A percentile compares a stretch with the other conserved stretches of the same genome.
These are phyloP conservation scores for Lasioglossum villosulum DNA, from an alignment of 2,888 invertebrate species.

Conservation along the genomic window DNA sequence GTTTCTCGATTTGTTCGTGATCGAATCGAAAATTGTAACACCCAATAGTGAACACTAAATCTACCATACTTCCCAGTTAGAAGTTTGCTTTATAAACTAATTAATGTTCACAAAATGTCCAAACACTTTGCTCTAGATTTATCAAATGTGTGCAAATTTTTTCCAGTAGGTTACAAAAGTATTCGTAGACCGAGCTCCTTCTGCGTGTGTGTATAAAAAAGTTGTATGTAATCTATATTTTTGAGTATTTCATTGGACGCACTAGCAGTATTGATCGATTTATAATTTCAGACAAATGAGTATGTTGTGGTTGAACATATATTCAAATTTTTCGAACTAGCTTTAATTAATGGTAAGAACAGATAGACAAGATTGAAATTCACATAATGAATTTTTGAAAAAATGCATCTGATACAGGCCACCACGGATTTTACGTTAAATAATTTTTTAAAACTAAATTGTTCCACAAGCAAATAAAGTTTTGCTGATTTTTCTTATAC, in stretches of 20 bases:
- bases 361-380: background rate
- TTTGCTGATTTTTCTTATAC: background rate
- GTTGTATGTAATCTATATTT: background rate
- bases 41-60: background rate
- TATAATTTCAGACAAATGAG: background rate
- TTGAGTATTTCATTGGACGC: background rate
- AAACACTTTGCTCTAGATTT: background rate
- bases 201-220: background rate
- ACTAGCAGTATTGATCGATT: background rate
- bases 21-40: background rate
- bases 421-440: background rate
- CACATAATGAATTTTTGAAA: background rate
- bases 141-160: background rate
- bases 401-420: too few relatives aligned
- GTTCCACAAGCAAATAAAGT: background rate
- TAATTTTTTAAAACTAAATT: background rate
- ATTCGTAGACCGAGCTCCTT: background rate
- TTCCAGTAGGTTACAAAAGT: background rate
- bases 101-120: background rate
- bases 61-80: background rate
- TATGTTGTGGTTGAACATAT: background rate
- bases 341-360: background rate
- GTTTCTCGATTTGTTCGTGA: background rate
- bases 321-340: background rate
- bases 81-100: background rate